Base-by-base conservation (phyloP, 30 jellyfish, hydroid and myxozoan genomes). In the Turritopsis rubra region DNA sequence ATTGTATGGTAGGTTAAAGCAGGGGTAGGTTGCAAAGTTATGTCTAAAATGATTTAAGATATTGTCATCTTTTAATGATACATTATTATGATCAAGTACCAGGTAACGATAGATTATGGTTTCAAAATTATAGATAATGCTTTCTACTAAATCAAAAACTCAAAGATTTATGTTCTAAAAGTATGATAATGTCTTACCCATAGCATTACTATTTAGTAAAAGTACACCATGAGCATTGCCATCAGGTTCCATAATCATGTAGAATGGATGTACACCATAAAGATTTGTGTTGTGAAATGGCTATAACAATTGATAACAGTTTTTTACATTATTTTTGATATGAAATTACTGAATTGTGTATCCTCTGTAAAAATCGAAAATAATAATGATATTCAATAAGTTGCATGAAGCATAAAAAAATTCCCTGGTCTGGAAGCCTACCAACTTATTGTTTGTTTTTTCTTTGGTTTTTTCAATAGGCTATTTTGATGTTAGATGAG, bases 261-360 rank as follows among this genome's bases (percentile, higher is more conserved):
- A 93, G 82, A 93, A 93, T 71, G 99, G 99, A 86, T 93, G 99
- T 7, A 87, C 96, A 7, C 99, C 99, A 73, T 93, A 93, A 26
- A 93, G 65, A 84, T 93, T 93, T 1, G 89, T 91, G 81, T 83
- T 86, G 52, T 65, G 76, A 88, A 83, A 41, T 1, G 29, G 29
- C 70, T 30, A 53, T 28, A 52, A 22, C 17, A 19, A 28, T 30
- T 76, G 20, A 20, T n/a, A n/a, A n/a, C n/a, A n/a, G n/a, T n/a
- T n/a, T n/a, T 72, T 23, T 16, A 18, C 73, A 60, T 18, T 60
- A n/a, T 60, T 18, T 17, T 16, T 17, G 24, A 23, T n/a, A n/a
- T n/a, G n/a, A n/a, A n/a, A n/a, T n/a, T n/a, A n/a, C n/a, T n/a
- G n/a, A n/a, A n/a, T n/a, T 16, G 52, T 72, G 29, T 41, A 72